Conservation (phyloP, 2,113 vertebrate genomes). For the Hystrix cristata region DNA sequence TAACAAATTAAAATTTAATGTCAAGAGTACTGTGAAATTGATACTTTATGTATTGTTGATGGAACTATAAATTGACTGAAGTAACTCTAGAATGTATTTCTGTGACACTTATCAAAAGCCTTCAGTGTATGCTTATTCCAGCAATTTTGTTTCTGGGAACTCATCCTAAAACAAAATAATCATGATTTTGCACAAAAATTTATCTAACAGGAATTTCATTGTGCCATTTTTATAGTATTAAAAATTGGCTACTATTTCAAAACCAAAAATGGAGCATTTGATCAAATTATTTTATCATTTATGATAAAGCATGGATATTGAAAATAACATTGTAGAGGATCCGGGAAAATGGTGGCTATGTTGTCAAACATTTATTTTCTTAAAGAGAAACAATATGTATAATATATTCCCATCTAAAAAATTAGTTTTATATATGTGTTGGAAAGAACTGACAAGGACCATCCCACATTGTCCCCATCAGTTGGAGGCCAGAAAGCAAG, state of each 20-base stretch:
- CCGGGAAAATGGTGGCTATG: not conserved
- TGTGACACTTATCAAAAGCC: slow-evolving; percentile 54
- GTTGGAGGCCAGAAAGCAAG: slow-evolving; percentile 51
- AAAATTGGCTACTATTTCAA: slow-evolving; percentile 61
- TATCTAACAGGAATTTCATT: slow-evolving; percentile 30
- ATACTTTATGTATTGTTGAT: not conserved
- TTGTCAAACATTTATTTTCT: not conserved
- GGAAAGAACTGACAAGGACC: slow-evolving; percentile 43
- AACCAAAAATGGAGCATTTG: not conserved
- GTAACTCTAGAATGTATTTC: not conserved
- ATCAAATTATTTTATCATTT: slow-evolving; percentile 20
- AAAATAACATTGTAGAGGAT: not conserved
- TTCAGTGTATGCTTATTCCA: slow-evolving; percentile 52
- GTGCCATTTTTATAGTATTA: slow-evolving; percentile 17
- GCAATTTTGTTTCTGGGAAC: slow-evolving; percentile 58
- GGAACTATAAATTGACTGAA: slow-evolving; percentile 31
- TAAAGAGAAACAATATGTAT: not conserved
- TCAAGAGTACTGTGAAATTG: slow-evolving; percentile 22
- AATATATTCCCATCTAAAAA: slow-evolving; percentile 53
- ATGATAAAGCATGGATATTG: not conserved
- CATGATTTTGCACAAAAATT: not conserved
- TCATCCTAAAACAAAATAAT: slow-evolving; percentile 39
- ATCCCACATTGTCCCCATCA: not conserved
- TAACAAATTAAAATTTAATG: slow-evolving; percentile 64
- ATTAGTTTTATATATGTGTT: not conserved